These are phyloP conservation scores for Momotus momota DNA, from an alignment of 2,797 vertebrate species.

Conservation along the genomic window DNA sequence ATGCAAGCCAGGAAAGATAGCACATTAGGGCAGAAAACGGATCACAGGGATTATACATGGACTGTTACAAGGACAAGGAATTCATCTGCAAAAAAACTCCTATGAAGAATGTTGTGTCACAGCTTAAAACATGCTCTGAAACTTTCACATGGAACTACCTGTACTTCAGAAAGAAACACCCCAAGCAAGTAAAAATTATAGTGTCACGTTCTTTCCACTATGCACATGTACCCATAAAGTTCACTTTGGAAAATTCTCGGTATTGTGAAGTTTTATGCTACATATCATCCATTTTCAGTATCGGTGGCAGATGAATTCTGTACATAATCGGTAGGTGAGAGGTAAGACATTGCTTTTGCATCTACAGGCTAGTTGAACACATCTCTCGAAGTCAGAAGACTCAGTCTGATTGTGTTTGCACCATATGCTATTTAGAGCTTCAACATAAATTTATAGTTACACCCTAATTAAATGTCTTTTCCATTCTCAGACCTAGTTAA, in stretches of 20 bases:
- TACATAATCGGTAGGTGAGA: neutral
- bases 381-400: neutral
- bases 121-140: neutral
- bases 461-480: neutral
- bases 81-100: neutral
- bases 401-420: neutral
- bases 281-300: neutral
- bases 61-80: slow-evolving; percentile 5
- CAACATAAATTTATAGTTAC: neutral
- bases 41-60: neutral
- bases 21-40: neutral
- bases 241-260: neutral
- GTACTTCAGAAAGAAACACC: neutral
- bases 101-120: neutral
- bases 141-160: neutral
- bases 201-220: neutral
- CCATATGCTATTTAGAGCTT: neutral
- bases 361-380: neutral
- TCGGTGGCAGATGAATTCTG: neutral
- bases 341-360: neutral
- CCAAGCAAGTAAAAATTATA: neutral
- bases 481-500: neutral
- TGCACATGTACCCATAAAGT: neutral
- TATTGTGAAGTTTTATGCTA: neutral
- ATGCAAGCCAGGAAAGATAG: slow-evolving; percentile 25